Conservation (phyloP, 2,113 vertebrate species). For the Megalops atlanticus region DNA sequence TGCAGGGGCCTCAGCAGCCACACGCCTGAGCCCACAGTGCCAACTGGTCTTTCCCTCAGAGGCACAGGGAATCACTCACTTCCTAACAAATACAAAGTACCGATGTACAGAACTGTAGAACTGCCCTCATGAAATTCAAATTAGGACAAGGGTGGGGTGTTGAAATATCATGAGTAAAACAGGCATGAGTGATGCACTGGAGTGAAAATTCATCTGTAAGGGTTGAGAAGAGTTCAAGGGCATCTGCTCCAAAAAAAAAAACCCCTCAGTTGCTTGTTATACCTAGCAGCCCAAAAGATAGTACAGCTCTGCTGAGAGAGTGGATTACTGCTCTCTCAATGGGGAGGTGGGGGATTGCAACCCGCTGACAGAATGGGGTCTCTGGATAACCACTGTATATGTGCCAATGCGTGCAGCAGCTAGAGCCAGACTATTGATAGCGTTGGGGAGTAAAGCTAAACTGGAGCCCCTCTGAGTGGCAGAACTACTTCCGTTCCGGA, state of each 20-base stretch:
- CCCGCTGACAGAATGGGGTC: conserved; percentile 25
- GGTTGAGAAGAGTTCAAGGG: no score
- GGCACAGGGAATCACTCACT: no score
- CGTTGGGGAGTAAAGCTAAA: not conserved
- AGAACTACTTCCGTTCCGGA: conserved; percentile 10
- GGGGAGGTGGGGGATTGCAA: not conserved
- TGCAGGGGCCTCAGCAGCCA: not conserved
- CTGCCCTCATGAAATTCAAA: no score
- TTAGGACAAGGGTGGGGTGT: no score
- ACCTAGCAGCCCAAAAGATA: not conserved
- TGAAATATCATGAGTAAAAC: no score
- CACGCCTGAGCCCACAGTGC: not conserved
- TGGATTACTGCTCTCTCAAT: not conserved
- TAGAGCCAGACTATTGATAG: conserved; percentile 29
- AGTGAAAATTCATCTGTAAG: no score
- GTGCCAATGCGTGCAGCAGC: not conserved
- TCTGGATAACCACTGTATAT: not conserved
- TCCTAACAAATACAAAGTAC: no score
- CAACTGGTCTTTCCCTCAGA: not conserved
- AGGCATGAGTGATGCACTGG: no score
- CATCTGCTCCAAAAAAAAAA: not conserved
- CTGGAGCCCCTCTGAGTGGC: conserved; percentile 28
- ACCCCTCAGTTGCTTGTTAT: not conserved
- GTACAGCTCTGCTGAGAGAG: not conserved
- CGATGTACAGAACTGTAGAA: no score